These are phyloP conservation scores for Acromyrmex heyeri DNA, from an alignment of 1,140 invertebrate genomes.

Conservation along the genomic window DNA sequence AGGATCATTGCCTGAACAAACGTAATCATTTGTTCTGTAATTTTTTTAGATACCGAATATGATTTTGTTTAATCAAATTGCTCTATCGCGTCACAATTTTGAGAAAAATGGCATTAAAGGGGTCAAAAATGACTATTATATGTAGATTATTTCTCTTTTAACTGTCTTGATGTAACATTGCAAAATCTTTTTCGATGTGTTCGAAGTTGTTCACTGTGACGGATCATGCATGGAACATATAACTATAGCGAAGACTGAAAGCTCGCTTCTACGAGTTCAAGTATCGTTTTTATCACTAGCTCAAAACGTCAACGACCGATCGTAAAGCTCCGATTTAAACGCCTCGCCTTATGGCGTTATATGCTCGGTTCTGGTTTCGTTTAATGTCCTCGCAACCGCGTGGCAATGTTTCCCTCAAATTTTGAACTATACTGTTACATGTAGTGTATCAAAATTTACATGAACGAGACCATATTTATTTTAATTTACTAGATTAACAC, in stretches of 20 bases:
- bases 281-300: slow-evolving; percentile 71
- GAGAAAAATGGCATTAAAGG: too few species aligned
- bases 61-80: too few species aligned
- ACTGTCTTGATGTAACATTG: background rate
- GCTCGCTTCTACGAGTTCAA: slow-evolving; percentile 46
- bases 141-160: background rate
- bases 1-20: too few species aligned
- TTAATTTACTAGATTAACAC: background rate
- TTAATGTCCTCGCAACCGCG: slow-evolving; percentile 33
- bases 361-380: slow-evolving; percentile 44
- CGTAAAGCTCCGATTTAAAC: slow-evolving; percentile 72
- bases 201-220: background rate
- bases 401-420: slow-evolving; percentile 27
- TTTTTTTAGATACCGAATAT: too few species aligned
- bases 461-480: background rate
- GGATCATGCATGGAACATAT: slow-evolving; percentile 13
- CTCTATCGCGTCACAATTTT: too few species aligned
- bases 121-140: too few species aligned
- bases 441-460: background rate
- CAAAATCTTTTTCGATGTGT: background rate
- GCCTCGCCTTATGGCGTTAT: slow-evolving; percentile 41
- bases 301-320: slow-evolving; percentile 70
- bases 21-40: too few species aligned
- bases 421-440: background rate
- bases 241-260: slow-evolving; percentile 12